These are phyloP conservation scores for Chesias legatella DNA, from an alignment of 2,888 invertebrate genomes.

Conservation along the genomic window DNA sequence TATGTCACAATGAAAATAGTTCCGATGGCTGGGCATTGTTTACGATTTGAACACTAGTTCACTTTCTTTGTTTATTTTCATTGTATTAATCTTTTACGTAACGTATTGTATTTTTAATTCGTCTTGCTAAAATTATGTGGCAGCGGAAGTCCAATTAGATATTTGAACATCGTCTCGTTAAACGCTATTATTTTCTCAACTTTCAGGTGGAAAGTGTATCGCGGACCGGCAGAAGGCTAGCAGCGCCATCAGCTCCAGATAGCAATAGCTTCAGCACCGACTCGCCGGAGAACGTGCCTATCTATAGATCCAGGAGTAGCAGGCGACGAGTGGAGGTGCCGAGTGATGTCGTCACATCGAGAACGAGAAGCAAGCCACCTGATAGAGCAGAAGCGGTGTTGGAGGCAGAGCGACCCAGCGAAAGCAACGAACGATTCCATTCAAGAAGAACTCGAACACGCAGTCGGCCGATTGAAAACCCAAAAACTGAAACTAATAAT, in stretches of 20 bases:
- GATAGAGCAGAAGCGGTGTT: constrained; percentile 30
- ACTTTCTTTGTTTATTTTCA: constrained; percentile 40
- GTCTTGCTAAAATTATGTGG: not conserved
- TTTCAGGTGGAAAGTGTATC: constrained; percentile 61
- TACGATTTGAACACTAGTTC: constrained; percentile 34
- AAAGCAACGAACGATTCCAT: constrained; percentile 61
- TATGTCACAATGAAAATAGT: constrained; percentile 43
- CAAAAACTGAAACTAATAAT: constrained; percentile 40
- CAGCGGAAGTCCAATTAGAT: too few species aligned
- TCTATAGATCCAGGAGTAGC: constrained; percentile 51
- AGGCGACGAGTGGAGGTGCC: constrained; percentile 54
- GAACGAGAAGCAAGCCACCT: constrained; percentile 52
- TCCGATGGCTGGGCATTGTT: constrained; percentile 56
- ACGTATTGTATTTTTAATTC: constrained; percentile 17
- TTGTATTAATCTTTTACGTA: constrained; percentile 18
- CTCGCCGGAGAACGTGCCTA: constrained; percentile 43
- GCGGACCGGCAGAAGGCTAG: constrained; percentile 54
- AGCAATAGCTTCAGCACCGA: constrained; percentile 38
- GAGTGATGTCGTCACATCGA: constrained; percentile 43
- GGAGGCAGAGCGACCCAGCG: constrained; percentile 38
- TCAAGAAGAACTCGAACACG: constrained; percentile 64
- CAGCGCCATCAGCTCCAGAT: constrained; percentile 42
- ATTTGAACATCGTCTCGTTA: too few species aligned
- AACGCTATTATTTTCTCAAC: constrained; percentile 5
- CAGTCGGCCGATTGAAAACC: constrained; percentile 43